These are phyloP conservation scores for Azorinus chamasolen DNA, from an alignment of 2,888 invertebrate species.

Conservation along the genomic window DNA sequence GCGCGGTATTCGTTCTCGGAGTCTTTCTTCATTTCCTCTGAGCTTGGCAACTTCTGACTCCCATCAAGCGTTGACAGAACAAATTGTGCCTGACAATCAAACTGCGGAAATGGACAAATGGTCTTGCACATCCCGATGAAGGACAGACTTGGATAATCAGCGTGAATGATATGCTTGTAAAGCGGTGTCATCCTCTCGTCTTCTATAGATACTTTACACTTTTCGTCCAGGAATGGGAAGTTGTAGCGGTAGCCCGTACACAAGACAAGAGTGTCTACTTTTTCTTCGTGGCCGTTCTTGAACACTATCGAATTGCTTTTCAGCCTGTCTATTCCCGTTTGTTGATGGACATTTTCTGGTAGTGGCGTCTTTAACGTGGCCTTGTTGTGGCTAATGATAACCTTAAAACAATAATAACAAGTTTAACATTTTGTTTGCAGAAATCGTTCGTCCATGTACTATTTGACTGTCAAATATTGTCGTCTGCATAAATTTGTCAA, in stretches of 20 bases:
- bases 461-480: too few species aligned
- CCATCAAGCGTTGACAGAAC: slow-evolving; percentile 79
- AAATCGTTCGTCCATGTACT: too few species aligned
- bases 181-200: slow-evolving; percentile 94
- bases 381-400: slow-evolving; percentile 82
- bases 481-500: too few species aligned
- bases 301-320: slow-evolving; percentile 83
- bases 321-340: slow-evolving; percentile 75
- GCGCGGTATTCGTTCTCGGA: too few species aligned
- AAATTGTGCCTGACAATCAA: slow-evolving; percentile 93
- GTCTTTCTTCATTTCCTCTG: too few species aligned
- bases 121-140: slow-evolving; percentile 94
- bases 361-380: slow-evolving; percentile 63
- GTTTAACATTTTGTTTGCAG: too few species aligned
- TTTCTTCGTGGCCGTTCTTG: slow-evolving; percentile 88
- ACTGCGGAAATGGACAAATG: slow-evolving; percentile 94
- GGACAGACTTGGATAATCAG: slow-evolving; percentile 92
- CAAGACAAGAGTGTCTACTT: slow-evolving; percentile 90
- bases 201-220: slow-evolving; percentile 91
- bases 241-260: slow-evolving; percentile 93
- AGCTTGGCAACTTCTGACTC: too few species aligned
- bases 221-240: slow-evolving; percentile 91
- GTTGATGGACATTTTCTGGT: slow-evolving; percentile 79
- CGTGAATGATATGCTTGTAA: slow-evolving; percentile 95
- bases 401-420: slow-evolving; percentile 74